Conservation (phyloP, 1,140 invertebrate genomes). For the Medauroidea extradentata region DNA sequence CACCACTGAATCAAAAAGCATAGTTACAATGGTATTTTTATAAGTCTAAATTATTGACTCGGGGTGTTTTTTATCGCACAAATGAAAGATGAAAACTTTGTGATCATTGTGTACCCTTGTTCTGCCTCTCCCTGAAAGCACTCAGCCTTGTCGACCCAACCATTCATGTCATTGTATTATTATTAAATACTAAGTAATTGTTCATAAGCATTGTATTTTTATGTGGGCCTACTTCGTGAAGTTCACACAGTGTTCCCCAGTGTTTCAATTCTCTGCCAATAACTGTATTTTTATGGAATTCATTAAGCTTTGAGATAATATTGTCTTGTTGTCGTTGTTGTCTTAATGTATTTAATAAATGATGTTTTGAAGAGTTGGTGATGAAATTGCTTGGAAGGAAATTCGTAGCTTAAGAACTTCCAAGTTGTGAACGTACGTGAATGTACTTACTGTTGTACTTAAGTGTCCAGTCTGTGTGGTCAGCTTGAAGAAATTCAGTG, state of each 20-base stretch:
- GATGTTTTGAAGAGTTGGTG: not conserved
- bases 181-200: not conserved
- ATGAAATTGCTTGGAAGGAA: not conserved
- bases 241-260: constrained; percentile 1
- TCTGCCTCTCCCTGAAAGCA: not conserved
- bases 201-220: constrained; percentile 14
- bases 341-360: constrained; percentile 13
- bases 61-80: not conserved
- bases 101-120: not conserved
- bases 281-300: constrained; percentile 20
- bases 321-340: constrained; percentile 13
- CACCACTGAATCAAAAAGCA: too few relatives aligned
- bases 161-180: too few relatives aligned
- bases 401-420: not conserved
- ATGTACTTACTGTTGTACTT: constrained; percentile 6
- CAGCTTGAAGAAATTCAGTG: too few relatives aligned
- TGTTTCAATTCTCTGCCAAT: constrained; percentile 16
- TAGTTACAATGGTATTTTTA: not conserved
- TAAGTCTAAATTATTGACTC: not conserved
- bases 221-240: constrained; percentile 10
- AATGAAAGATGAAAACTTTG: not conserved
- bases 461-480: not conserved
- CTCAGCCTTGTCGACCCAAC: too few relatives aligned
- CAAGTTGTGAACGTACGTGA: not conserved
- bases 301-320: constrained; percentile 10